Base-by-base conservation (phyloP, 1,140 invertebrate genomes). In the Polypedilum vanderplanki region DNA sequence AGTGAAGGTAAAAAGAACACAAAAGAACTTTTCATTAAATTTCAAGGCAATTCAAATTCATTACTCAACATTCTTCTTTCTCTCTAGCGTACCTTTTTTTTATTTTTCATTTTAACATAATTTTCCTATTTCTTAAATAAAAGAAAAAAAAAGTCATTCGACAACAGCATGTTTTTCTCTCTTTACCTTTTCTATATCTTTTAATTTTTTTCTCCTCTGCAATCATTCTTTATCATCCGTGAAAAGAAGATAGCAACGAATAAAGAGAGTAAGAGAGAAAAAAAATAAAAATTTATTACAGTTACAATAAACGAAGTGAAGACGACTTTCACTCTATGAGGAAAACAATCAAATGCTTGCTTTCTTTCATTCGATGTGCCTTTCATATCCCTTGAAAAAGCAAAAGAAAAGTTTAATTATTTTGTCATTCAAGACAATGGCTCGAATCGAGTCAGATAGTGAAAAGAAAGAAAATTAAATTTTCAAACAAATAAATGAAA, bases 271-370 rank as follows among this genome's bases (percentile, higher is more conserved):
- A 46, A 9, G 1, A 46, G 8, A 15, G n/a, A 4, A 57, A 15
- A n/a, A 57, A 57, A 57, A 57, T 57, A 57, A 57, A 57, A 57
- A 57, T 57, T 57, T 57, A 57, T 57, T 57, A 57, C 46, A 57
- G 46, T 15, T n/a, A 57, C 46, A 57, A 57, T 57, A 12, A 57
- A 33, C 4, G 46, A 57, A n/a, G 46, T n/a, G 12, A 57, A n/a
- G 12, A n/a, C 46, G 46, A 57, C 46, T 57, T n/a, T 57, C 12
- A 57, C 12, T n/a, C 24, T 33, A 33, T n/a, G 46, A 57, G 4
- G 46, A 57, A 57, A 57, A 57, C 46, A 57, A 57, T 57, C 46
- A 57, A 57, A 57, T 12, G 10, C 46, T 57, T n/a, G 46, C 12
- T 57, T 57, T 15, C 46, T 57, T 12, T 57, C 46, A n/a, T 12